Base-by-base conservation (phyloP, 2,797 vertebrate genomes). In the Anguilla obscura region DNA sequence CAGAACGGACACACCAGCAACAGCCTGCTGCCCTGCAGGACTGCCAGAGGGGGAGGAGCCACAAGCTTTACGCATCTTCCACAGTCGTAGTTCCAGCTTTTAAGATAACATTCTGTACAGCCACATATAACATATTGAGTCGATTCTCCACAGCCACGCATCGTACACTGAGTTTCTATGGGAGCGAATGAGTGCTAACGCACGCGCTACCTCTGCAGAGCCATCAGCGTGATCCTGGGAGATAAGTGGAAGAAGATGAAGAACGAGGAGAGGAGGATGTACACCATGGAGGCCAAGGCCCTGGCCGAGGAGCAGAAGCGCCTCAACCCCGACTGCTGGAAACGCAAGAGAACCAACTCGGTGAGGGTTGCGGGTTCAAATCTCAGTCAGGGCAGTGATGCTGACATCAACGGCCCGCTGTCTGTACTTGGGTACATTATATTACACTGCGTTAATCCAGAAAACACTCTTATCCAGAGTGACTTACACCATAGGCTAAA, bases 191-290 rank as follows among this genome's bases (percentile, higher is more conserved):
- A 52, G 45, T 21, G 40, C 71, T 1, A 16, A 14, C 27, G 45
- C 16, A 6, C n/a, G 1, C 45, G 52, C 85, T 24, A 1, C 21
- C 9, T 18, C 63, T 21, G 79, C 94, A 99, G 99, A 97, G 99
- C 99, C 97, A 99, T 99, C 94, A 99, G 99, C 88, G 99, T 99
- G 95, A 99, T 99, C 94, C 97, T 99, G 30, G 99, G 99, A 58
- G 99, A 99, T 95, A 98, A 97, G 95, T 99, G 99, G 99, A 99
- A 99, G 96, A 99, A 99, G 93, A 99, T 99, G 99, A 99, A 98
- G 94, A 99, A 96, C 0, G 98, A 99, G 92, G 99, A 99, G 92
- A 97, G 98, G 91, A 96, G 97, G 94, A 97, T 99, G 96, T 99
- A 98, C 94, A 99, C 98, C 50, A 95, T 98, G 96, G 99, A 99